Conservation (phyloP, 2,113 vertebrate species). For the Peromyscus californicus region DNA sequence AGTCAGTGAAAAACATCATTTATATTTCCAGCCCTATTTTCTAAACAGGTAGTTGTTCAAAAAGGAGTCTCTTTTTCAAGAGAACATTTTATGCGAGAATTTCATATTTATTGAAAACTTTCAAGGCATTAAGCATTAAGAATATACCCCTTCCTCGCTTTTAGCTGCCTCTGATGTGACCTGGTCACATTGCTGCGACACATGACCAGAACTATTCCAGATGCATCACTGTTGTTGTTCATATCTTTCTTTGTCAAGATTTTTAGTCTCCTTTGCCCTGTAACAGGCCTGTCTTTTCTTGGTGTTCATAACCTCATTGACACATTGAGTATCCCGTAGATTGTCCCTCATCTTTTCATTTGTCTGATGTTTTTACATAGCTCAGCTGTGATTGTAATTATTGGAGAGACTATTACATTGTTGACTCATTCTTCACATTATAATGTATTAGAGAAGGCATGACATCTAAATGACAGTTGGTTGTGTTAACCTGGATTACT, state of each 20-base stretch:
- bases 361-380: neutral
- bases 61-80: neutral
- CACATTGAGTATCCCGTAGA: neutral
- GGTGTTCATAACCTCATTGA: neutral
- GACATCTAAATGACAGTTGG: neutral
- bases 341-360: neutral
- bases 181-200: neutral
- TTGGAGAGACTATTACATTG: neutral
- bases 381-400: neutral
- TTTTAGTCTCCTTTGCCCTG: neutral
- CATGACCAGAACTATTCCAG: neutral
- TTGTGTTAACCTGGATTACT: neutral
- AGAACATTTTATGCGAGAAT: neutral
- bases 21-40: constrained; percentile 17
- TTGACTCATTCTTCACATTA: neutral
- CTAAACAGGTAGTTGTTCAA: neutral
- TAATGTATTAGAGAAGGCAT: neutral
- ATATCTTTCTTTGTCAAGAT: neutral
- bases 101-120: neutral
- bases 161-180: neutral
- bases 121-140: neutral
- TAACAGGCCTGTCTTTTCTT: neutral
- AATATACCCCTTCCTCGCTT: neutral
- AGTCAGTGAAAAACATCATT: neutral
- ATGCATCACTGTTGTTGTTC: neutral